Conservation (phyloP, 2,888 invertebrate genomes). For the Lacanobia wlatinum region DNA sequence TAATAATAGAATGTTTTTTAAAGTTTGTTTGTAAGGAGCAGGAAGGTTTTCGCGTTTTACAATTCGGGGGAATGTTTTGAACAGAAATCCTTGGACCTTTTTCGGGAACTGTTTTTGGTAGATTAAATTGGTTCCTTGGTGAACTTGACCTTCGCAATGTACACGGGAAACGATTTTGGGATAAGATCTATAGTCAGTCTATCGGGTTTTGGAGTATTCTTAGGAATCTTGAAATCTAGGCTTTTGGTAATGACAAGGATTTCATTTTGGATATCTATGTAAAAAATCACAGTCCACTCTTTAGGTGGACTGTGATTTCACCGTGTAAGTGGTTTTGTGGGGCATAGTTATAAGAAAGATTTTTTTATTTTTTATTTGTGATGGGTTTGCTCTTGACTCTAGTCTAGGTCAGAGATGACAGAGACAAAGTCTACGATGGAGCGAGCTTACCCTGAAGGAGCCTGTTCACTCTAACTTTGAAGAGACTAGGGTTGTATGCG, state of each 20-base stretch:
- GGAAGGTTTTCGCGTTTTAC: conserved; percentile 10
- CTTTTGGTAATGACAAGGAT: background rate
- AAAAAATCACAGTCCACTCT: background rate
- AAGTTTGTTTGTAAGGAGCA: conserved; percentile 8
- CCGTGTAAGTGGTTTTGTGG: no score
- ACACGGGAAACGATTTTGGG: background rate
- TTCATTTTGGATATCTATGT: background rate
- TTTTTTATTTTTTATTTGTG: no score
- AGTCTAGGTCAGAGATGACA: no score
- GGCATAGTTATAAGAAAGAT: no score
- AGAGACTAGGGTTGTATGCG: no score
- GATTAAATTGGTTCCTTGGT: conserved; percentile 20
- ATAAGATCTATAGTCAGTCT: background rate
- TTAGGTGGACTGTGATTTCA: no score
- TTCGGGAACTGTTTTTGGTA: conserved; percentile 8
- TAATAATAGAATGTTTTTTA: conserved; percentile 26
- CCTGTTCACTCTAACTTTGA: no score
- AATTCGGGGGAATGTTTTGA: conserved; percentile 7
- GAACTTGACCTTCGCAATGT: background rate
- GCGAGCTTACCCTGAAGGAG: no score
- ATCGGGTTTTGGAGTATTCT: background rate
- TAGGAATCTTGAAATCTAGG: background rate
- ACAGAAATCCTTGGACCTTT: background rate
- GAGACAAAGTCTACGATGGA: no score
- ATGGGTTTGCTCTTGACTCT: no score